phyloP scores from a whole-genome alignment of 2,888 invertebrate species.

The Tetrapedia diversipes region DNA sequence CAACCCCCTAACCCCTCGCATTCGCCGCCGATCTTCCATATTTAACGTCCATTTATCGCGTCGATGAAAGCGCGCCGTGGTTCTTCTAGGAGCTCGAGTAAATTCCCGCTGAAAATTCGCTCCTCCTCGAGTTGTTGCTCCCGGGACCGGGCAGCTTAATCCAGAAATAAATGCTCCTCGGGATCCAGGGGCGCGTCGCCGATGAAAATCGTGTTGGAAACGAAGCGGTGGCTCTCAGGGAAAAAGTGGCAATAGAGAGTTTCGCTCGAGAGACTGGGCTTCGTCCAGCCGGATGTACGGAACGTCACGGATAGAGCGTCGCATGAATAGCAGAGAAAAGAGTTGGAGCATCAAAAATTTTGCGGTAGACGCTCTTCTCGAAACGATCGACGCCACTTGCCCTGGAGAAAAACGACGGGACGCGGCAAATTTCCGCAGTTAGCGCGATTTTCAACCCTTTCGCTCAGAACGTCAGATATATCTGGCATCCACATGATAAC shows the following conservation, averaged over 20 bases:
- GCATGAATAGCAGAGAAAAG: constrained; percentile 25
- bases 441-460: too few relatives aligned
- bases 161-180: neutral
- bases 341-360: constrained; percentile 16
- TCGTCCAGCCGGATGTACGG: neutral
- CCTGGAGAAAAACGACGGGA: neutral
- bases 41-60: constrained; percentile 22
- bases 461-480: too few relatives aligned
- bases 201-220: neutral
- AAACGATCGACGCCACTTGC: neutral
- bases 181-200: neutral
- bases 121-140: neutral
- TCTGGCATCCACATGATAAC: too few relatives aligned
- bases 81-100: neutral
- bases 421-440: neutral
- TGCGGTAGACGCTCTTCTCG: neutral
- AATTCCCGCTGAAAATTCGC: neutral
- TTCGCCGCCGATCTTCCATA: constrained; percentile 10
- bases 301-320: neutral
- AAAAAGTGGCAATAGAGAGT: constrained; percentile 9
- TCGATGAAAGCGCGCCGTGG: neutral
- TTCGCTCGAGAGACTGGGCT: constrained; percentile 2
- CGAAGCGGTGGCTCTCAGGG: neutral
- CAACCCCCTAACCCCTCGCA: too few relatives aligned
- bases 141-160: neutral